Conservation (phyloP, 1,140 invertebrate species). For the Trinorchestia longiramus region DNA sequence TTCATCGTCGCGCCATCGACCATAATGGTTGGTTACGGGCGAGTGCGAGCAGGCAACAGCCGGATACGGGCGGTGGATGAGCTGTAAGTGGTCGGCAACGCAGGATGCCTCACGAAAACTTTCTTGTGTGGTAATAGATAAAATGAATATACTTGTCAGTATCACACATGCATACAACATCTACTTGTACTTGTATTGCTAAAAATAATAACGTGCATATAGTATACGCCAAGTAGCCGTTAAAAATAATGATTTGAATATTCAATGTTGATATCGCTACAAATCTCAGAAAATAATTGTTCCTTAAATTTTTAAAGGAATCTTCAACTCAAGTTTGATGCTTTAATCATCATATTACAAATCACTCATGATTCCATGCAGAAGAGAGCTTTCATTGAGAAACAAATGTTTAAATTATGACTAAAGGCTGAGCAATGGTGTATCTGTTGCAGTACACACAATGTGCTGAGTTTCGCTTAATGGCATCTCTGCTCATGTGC, state of each 20-base stretch:
- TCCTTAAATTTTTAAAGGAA: neutral
- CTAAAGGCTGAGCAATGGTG: neutral
- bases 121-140: neutral
- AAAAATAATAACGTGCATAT: neutral
- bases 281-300: neutral
- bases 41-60: neutral
- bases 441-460: too few species aligned
- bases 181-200: neutral
- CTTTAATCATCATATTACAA: too few species aligned
- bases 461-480: too few species aligned
- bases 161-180: neutral
- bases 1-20: constrained; percentile 33
- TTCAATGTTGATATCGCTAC: too few species aligned
- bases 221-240: too few species aligned
- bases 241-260: too few species aligned
- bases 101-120: neutral
- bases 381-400: too few species aligned
- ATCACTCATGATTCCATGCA: too few species aligned
- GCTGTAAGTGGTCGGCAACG: neutral
- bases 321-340: neutral
- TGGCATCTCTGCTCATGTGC: too few species aligned
- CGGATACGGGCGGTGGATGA: neutral
- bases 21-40: neutral
- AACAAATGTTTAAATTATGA: neutral
- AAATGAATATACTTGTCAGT: neutral